A percentile compares a stretch with the other conserved stretches of the same genome.
These are phyloP conservation scores for Acanthoscelides obtectus DNA, from an alignment of 2,888 invertebrate genomes.

Conservation along the genomic window DNA sequence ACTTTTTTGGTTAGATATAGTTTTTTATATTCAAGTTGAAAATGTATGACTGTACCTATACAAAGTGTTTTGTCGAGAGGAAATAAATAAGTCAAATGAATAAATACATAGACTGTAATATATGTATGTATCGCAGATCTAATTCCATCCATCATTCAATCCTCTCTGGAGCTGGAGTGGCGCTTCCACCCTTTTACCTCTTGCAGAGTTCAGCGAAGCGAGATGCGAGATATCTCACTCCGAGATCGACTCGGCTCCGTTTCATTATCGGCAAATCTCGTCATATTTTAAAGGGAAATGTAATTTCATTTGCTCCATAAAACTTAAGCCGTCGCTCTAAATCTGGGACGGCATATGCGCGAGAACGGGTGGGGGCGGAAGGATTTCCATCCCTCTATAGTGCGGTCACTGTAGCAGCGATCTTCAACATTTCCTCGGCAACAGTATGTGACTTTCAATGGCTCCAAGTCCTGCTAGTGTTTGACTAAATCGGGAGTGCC, in stretches of 20 bases:
- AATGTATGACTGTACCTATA: too few relatives aligned
- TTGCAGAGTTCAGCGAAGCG: not conserved
- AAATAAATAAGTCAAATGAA: too few relatives aligned
- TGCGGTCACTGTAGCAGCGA: not conserved
- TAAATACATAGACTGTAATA: too few relatives aligned
- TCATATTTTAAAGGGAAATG: constrained; percentile 52
- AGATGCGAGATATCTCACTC: constrained; percentile 8
- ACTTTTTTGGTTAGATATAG: too few relatives aligned
- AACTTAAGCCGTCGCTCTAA: constrained; percentile 50
- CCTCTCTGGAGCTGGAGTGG: not conserved
- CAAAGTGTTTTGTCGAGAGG: too few relatives aligned
- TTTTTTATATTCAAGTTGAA: too few relatives aligned
- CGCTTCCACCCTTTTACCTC: not conserved
- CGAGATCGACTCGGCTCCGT: constrained; percentile 45
- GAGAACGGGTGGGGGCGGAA: constrained; percentile 4
- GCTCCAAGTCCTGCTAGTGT: too few relatives aligned
- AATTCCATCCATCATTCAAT: not conserved
- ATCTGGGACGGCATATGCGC: constrained; percentile 46
- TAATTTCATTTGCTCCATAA: constrained; percentile 52
- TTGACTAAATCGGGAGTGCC: too few relatives aligned
- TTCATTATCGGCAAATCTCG: constrained; percentile 52
- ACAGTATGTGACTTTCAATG: too few relatives aligned
- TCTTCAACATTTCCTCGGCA: too few relatives aligned
- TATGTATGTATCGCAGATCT: not conserved
- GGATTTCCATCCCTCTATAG: not conserved